phyloP scores from a whole-genome alignment of 2,113 vertebrate species.

The Nesogale talazaci region DNA sequence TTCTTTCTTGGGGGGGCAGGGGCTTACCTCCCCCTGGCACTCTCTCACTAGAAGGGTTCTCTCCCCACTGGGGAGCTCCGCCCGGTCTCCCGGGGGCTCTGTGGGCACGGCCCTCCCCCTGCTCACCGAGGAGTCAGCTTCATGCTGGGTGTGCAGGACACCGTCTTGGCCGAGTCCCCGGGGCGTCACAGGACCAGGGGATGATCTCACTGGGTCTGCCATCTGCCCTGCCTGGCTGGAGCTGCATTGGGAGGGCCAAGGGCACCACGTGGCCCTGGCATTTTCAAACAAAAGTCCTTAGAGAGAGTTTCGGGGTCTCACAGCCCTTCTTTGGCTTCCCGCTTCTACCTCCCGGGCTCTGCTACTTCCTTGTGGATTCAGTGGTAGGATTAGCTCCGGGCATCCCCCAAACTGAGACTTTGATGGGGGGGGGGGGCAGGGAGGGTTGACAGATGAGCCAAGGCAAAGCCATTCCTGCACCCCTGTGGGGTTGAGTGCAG shows the following conservation, averaged over 20 bases:
- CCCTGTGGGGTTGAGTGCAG: background rate
- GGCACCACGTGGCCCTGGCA: conserved; percentile 44
- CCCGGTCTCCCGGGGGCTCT: background rate
- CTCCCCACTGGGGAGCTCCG: fast-evolving
- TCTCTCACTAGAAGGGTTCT: background rate
- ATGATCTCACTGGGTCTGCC: conserved; percentile 72
- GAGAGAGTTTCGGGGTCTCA: background rate
- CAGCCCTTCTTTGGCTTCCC: background rate
- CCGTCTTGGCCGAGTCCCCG: conserved; percentile 60
- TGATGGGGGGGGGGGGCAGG: too few relatives aligned
- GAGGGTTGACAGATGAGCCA: background rate
- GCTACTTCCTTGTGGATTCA: background rate
- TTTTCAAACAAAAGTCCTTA: conserved; percentile 58
- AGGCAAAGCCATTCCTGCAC: background rate
- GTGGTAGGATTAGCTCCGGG: background rate
- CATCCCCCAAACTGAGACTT: background rate
- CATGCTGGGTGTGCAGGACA: conserved; percentile 64
- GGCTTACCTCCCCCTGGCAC: background rate
- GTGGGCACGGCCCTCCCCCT: background rate
- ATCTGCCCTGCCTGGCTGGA: conserved; percentile 75
- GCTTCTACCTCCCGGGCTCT: background rate
- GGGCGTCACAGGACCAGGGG: conserved; percentile 63
- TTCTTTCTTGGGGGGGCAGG: background rate
- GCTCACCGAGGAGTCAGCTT: conserved; percentile 34
- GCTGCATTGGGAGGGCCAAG: conserved; percentile 33